Base-by-base conservation (phyloP, 2,888 invertebrate genomes). In the Folsomia manolachei region DNA sequence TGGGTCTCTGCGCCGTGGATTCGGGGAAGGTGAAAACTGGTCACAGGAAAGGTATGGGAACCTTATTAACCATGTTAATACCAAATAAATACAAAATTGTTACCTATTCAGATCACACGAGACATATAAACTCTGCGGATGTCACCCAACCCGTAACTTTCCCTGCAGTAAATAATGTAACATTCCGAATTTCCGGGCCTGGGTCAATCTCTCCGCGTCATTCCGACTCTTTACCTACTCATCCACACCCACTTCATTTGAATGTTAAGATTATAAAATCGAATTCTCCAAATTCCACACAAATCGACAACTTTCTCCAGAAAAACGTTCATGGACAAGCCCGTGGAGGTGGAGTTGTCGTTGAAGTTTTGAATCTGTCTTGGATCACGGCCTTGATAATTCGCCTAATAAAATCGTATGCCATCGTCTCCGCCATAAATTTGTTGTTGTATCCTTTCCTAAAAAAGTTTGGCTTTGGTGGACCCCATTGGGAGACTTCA, bases 401-500 rank as follows among this genome's bases (percentile, higher is more conserved):
- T n/a, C n/a, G n/a, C n/a, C n/a, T n/a, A n/a, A n/a, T n/a, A n/a
- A n/a, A n/a, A n/a, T n/a, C n/a, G n/a, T 73, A 72, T 51, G 24
- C 71, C n/a, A 25, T 73, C 4, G 70, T 75, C 26, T 27, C 60
- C 18, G 24, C 64, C 0, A 25, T 75, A 11, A 72, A 72, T 39
- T 68, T 70, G 7, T 7, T 75, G 24, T 69, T 72, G 69, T 63
- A 53, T 1, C 63, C 63, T 1, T 14, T 71, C 19, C 63, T 66
- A 26, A 69, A 73, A 52, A 39, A 66, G 2, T 63, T 75, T 24
- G 75, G 75, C 4, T 75, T 39, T 53, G 69, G 63, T 23, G 73
- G 63, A 19, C 69, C 73, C 1, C 23, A 56, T 14, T 73, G 71
- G 62, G 72, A 73, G 27, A 70, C 72, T n/a, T 25, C 24, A 18